Conservation (phyloP, 2,113 vertebrate genomes). For the Arizona elegans region DNA sequence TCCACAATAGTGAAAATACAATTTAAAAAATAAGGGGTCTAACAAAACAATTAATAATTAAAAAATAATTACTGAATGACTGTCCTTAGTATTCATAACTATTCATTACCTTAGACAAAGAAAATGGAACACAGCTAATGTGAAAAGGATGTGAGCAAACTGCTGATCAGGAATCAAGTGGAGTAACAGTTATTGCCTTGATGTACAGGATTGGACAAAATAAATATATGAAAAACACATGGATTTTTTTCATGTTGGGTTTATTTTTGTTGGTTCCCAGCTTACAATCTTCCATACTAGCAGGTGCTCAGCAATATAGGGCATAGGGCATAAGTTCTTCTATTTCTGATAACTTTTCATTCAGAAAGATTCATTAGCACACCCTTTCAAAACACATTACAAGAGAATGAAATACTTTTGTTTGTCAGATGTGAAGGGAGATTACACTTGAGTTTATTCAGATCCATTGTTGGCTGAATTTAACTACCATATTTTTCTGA, state of each 20-base stretch:
- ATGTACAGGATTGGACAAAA: neutral
- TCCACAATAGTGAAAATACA: constrained; percentile 78
- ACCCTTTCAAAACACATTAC: neutral
- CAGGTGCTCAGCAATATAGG: neutral
- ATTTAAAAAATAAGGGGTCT: constrained; percentile 75
- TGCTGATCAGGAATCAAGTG: constrained; percentile 57
- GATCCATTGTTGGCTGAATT: neutral
- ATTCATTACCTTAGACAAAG: constrained; percentile 79
- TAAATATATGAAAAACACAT: neutral
- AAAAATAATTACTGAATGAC: constrained; percentile 82
- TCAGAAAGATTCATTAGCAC: neutral
- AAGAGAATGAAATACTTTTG: neutral
- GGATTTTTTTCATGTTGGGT: neutral
- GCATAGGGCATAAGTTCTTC: neutral
- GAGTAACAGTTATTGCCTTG: neutral
- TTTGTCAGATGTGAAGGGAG: neutral
- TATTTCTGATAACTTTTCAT: neutral
- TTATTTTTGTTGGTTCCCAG: neutral
- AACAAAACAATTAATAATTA: constrained; percentile 82
- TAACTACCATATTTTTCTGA: too few species aligned
- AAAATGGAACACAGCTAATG: constrained; percentile 68
- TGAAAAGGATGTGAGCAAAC: constrained; percentile 67
- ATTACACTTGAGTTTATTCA: neutral
- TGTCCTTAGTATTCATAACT: constrained; percentile 77
- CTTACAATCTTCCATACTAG: neutral